These are phyloP conservation scores for Schlechtendalia chinensis DNA, from an alignment of 1,140 invertebrate species.

Conservation along the genomic window DNA sequence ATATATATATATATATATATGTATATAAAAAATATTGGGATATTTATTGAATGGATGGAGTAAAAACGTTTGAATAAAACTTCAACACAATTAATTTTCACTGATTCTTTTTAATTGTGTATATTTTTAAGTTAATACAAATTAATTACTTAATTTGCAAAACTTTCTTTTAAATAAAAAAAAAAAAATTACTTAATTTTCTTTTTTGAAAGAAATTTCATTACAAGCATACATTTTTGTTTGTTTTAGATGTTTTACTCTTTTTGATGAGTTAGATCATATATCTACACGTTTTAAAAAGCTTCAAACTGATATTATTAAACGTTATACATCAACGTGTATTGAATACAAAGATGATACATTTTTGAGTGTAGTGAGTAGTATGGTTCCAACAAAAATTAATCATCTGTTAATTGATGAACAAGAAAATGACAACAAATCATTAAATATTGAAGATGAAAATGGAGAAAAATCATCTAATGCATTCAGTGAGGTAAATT, in stretches of 20 bases:
- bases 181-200: too few relatives aligned
- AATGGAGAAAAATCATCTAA: slow-evolving; percentile 16
- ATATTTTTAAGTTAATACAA: too few relatives aligned
- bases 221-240: neutral
- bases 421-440: slow-evolving; percentile 5
- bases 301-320: slow-evolving; percentile 41
- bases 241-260: slow-evolving; percentile 39
- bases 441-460: slow-evolving; percentile 15
- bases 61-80: too few relatives aligned
- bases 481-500: slow-evolving; percentile 21
- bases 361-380: neutral
- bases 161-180: too few relatives aligned
- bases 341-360: slow-evolving; percentile 23
- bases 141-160: too few relatives aligned
- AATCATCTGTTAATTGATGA: neutral
- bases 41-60: too few relatives aligned
- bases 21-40: too few relatives aligned
- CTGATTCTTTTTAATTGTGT: too few relatives aligned
- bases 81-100: too few relatives aligned
- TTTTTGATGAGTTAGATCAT: slow-evolving; percentile 43
- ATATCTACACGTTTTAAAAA: slow-evolving; percentile 39
- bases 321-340: slow-evolving; percentile 41
- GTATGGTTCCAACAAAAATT: neutral
- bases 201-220: too few relatives aligned
- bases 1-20: too few relatives aligned